Evolutionary conservation across 2,113 vertebrate genomes (phyloP).

Genomic region (Poeciliopsis occidentalis): DNA sequence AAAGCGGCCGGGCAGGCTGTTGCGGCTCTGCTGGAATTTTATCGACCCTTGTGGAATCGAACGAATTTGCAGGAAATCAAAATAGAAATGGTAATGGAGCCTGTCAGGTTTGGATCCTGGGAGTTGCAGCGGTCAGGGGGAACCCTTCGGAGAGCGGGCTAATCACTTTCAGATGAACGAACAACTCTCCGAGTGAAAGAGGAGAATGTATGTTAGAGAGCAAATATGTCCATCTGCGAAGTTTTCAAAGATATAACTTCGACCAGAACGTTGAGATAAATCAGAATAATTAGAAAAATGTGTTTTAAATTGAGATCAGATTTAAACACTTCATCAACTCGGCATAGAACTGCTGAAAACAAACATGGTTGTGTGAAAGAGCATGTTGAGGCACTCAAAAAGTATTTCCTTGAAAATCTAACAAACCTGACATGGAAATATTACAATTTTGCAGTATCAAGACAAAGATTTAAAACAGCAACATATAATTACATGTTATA

Average conservation of each 20-base stretch:
- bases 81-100: conserved; percentile 69
- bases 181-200: conserved; percentile 70
- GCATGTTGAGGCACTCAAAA: background rate
- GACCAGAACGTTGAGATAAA: conserved; percentile 51
- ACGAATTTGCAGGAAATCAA: conserved; percentile 68
- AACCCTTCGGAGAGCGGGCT: conserved; percentile 60
- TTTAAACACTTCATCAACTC: conserved; percentile 17
- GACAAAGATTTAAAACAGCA: too few relatives aligned
- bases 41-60: conserved; percentile 62
- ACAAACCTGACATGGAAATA: background rate
- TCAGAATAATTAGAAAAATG: conserved; percentile 44
- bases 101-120: conserved; percentile 66
- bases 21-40: conserved; percentile 66
- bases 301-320: conserved; percentile 38
- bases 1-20: conserved; percentile 53
- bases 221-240: conserved; percentile 32
- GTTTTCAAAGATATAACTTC: conserved; percentile 29
- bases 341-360: background rate
- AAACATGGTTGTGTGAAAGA: conserved; percentile 3
- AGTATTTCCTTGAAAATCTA: background rate
- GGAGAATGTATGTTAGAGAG: conserved; percentile 32
- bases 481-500: too few relatives aligned
- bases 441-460: background rate
- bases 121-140: conserved; percentile 40
- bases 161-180: conserved; percentile 82